Base-by-base conservation (phyloP, 2,888 invertebrate genomes). In the Pseudanteris insignis region DNA sequence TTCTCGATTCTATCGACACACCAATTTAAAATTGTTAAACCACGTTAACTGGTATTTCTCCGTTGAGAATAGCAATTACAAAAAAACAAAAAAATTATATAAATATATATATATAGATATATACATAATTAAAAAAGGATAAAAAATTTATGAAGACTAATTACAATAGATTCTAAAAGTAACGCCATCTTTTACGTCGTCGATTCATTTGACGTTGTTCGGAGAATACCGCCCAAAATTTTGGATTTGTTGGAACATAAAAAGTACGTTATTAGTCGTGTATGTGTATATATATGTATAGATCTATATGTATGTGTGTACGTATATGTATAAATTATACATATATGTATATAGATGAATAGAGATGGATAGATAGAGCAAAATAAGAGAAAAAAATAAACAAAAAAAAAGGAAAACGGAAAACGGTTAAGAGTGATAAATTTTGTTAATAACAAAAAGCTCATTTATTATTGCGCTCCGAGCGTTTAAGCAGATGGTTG, bases 401-500 rank as follows among this genome's bases (percentile, higher is more conserved):
- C n/a, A n/a, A n/a, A n/a, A n/a, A n/a, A n/a, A n/a, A n/a, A 50
- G 38, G 43, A 58, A 50, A 50, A 50, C 50, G 50, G 58, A 50
- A 54, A 53, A 60, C 28, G 59, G 47, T 55, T 50, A 46, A 61
- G 61, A 61, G 51, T 59, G 51, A 59, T 59, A 59, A 51, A 59
- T 46, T 51, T 51, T 51, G 51, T 51, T 46, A 13, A 21, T 40
- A 36, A 58, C 30, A 11, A 50, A 51, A 48, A 59, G 59, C 59
- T 59, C 59, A 59, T 51, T 59, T 51, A 59, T 51, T 59, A 59
- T 59, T 51, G 51, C 48, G 44, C 51, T 51, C 51, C 41, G 44
- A n/a, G n/a, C n/a, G n/a, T n/a, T n/a, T n/a, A n/a, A n/a, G n/a
- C n/a, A n/a, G n/a, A 18, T 55, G 61, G 34, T 53, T 55, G 48